Conservation (phyloP, 1,140 invertebrate species). For the Tetranychus cinnabarinus region DNA sequence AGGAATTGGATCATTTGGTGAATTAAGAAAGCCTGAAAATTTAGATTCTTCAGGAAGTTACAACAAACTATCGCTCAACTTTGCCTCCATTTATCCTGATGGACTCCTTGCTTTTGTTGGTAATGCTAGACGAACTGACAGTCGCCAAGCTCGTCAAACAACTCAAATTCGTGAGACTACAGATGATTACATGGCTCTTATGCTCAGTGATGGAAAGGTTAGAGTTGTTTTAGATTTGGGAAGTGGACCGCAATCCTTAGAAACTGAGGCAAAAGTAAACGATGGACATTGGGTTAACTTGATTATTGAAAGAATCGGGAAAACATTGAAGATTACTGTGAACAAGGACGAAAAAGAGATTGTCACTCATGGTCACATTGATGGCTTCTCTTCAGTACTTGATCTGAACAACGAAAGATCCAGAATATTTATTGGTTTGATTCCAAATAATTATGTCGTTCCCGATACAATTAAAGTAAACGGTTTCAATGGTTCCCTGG, state of each 20-base stretch:
- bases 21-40: conserved; percentile 57
- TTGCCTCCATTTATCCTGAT: conserved; percentile 45
- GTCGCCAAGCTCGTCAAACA: conserved; percentile 26
- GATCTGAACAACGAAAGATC: conserved; percentile 61
- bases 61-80: conserved; percentile 60
- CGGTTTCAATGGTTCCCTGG: conserved; percentile 66
- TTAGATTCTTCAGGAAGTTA: conserved; percentile 55
- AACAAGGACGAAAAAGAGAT: conserved; percentile 37
- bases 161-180: conserved; percentile 19
- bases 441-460: conserved; percentile 31
- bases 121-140: conserved; percentile 33
- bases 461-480: conserved; percentile 39
- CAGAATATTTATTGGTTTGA: conserved; percentile 70
- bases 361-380: conserved; percentile 31
- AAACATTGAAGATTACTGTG: conserved; percentile 38
- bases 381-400: conserved; percentile 48
- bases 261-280: conserved; percentile 37
- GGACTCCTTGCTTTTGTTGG: conserved; percentile 72
- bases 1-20: conserved; percentile 49
- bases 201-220: conserved; percentile 63
- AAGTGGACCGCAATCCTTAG: conserved; percentile 44
- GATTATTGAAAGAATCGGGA: conserved; percentile 59
- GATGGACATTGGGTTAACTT: conserved; percentile 65
- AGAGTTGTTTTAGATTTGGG: conserved; percentile 68
- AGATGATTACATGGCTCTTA: conserved; percentile 71